Base-by-base conservation (phyloP, 2,888 invertebrate species). In the Leucophora obtusa region DNA sequence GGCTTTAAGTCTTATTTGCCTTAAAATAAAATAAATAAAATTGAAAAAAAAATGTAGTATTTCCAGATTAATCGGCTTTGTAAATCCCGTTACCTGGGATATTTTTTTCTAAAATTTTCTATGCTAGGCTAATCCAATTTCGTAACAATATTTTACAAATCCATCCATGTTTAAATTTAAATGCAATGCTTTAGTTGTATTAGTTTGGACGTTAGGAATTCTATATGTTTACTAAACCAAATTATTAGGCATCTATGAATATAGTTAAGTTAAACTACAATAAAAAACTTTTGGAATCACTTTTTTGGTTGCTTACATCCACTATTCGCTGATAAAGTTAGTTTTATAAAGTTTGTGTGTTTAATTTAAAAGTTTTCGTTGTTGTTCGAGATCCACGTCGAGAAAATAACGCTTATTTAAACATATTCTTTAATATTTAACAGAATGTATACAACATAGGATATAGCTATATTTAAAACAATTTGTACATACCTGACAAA, bases 401-500 rank as follows among this genome's bases (percentile, higher is more conserved):
- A 11, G 38, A 1, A 11, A 38, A 35, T 24, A 35, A 35, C 7
- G 8, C 7, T 10, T 1, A 35, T 35, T 35, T 10, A 35, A 38
- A 38, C 38, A 38, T 11, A 11, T 28, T 7, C 28, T 1, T 28
- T 28, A 6, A 28, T 28, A 28, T 28, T 28, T 6, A 28, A 21
- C 21, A 3, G 21, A 21, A 21, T 4, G 28, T 28, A 28, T 28
- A 7, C 7, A 28, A 28, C 24, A 24, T 28, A 28, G 4, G 28
- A 28, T 28, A 24, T 5, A 24, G 5, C 5, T 24, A 24, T 24
- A 28, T 38, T 11, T 14, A 38, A 11, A 11, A 38, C 11, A 1
- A 38, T 1, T 28, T 47, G n/a, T n/a, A 90, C 93, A 93, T 93
- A 97, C 97, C 97, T 98, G 87, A 98, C 97, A 92, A 98, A 98